Conservation (phyloP, 2,888 invertebrate species). For the Pyrrhia umbra region DNA sequence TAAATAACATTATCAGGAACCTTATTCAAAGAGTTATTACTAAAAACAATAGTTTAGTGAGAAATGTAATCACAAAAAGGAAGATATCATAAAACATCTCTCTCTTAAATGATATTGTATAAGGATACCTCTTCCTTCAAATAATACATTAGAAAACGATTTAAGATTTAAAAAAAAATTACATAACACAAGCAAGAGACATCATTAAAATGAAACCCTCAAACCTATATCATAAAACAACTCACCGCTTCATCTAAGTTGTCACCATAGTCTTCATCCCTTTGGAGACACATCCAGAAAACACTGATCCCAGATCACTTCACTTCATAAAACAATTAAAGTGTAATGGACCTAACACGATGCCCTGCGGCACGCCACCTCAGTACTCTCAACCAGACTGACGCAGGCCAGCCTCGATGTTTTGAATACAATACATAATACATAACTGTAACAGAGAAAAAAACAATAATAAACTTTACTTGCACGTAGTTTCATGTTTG, state of each 20-base stretch:
- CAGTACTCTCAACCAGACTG: slow-evolving; percentile 79
- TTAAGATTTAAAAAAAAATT: too few species aligned
- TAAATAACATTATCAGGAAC: background rate
- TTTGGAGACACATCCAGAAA: slow-evolving; percentile 88
- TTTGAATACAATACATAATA: slow-evolving; percentile 90
- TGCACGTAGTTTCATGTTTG: slow-evolving; percentile 69
- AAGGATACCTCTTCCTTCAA: too few species aligned
- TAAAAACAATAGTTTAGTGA: background rate
- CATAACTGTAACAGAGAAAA: slow-evolving; percentile 88
- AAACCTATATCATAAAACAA: slow-evolving; percentile 38
- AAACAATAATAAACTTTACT: slow-evolving; percentile 87
- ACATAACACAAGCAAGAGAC: background rate
- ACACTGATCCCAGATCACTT: slow-evolving; percentile 71
- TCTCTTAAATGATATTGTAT: too few species aligned
- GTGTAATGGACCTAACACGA: slow-evolving; percentile 65
- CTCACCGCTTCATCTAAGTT: slow-evolving; percentile 85
- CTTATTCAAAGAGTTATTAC: background rate
- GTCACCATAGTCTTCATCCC: slow-evolving; percentile 82
- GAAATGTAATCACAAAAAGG: too few species aligned
- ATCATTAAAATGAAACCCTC: background rate
- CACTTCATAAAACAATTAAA: slow-evolving; percentile 68
- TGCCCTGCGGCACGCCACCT: slow-evolving; percentile 81
- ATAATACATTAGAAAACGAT: too few species aligned
- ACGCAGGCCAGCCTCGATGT: slow-evolving; percentile 78
- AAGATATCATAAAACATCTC: too few species aligned